phyloP scores from a whole-genome alignment of 2,888 invertebrate genomes.

The Noctua pronuba region DNA sequence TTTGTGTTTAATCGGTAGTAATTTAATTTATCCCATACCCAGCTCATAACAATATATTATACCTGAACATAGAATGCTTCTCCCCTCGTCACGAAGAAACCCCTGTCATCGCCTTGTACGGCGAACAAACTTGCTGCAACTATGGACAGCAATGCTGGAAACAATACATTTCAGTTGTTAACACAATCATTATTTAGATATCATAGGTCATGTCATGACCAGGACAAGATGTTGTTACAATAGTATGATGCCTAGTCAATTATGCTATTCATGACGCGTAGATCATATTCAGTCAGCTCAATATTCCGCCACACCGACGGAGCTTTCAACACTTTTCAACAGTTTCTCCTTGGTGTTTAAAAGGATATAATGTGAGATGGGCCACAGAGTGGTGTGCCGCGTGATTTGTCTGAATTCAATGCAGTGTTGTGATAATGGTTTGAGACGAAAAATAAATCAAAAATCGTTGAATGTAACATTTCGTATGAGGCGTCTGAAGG shows the following conservation, averaged over 20 bases:
- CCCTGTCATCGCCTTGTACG: conserved; percentile 95
- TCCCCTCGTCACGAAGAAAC: conserved; percentile 94
- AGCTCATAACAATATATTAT: conserved; percentile 55
- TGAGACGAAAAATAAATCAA: too few relatives aligned
- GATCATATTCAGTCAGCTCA: background rate
- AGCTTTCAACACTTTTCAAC: background rate
- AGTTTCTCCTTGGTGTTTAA: background rate
- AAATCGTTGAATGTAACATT: too few relatives aligned
- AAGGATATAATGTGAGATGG: background rate
- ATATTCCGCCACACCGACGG: too few relatives aligned
- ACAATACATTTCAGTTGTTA: conserved; percentile 23
- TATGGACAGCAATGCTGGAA: conserved; percentile 94
- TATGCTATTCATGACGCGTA: background rate
- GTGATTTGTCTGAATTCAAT: too few relatives aligned
- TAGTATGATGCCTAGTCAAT: background rate
- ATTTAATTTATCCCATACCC: too few relatives aligned
- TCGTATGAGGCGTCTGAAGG: background rate
- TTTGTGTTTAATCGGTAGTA: too few relatives aligned
- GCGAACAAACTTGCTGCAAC: conserved; percentile 96
- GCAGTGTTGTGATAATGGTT: too few relatives aligned
- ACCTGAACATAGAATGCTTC: conserved; percentile 97
- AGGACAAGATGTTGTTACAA: background rate
- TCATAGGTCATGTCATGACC: background rate
- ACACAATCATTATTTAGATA: background rate
- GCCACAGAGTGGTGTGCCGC: too few relatives aligned